Percentiles rank a stretch among this genome's conserved stretches.
These are phyloP conservation scores for Uloborus plumipes DNA, from an alignment of 2,888 invertebrate species.

Conservation along the genomic window DNA sequence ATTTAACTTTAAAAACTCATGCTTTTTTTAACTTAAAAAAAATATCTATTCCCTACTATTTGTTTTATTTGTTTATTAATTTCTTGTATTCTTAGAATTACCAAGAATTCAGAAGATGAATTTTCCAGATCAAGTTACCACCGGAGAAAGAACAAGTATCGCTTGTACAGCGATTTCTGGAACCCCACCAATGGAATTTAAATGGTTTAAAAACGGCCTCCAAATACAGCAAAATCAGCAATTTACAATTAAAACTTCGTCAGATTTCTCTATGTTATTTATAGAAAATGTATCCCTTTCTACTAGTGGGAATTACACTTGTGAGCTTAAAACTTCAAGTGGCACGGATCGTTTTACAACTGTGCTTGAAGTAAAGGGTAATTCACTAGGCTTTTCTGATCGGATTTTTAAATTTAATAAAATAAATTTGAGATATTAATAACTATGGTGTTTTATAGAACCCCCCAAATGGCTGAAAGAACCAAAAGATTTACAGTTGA, in stretches of 20 bases:
- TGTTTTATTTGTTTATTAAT: too few species aligned
- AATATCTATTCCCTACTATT: too few species aligned
- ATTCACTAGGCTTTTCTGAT: too few species aligned
- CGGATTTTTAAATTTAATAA: too few species aligned
- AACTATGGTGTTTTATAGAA: conserved; percentile 11
- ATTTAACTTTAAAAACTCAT: too few species aligned
- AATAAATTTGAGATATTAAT: too few species aligned
- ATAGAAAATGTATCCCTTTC: conserved; percentile 42
- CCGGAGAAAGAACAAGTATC: conserved; percentile 59
- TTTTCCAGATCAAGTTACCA: conserved; percentile 46
- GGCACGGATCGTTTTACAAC: conserved; percentile 52
- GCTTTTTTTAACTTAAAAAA: too few species aligned
- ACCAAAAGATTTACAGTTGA: conserved; percentile 34
- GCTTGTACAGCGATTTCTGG: conserved; percentile 65
- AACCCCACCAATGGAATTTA: conserved; percentile 64
- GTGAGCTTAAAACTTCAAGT: conserved; percentile 35
- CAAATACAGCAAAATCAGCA: conserved; percentile 20
- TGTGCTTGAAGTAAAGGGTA: conserved; percentile 50
- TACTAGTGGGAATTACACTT: conserved; percentile 64
- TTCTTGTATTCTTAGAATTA: conserved; percentile 9
- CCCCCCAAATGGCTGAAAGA: conserved; percentile 50
- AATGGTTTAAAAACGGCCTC: conserved; percentile 61
- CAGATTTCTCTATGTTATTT: conserved; percentile 56
- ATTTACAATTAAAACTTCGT: conserved; percentile 23
- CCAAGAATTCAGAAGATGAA: conserved; percentile 42